phyloP scores from a whole-genome alignment of 2,888 invertebrate species.

The Andrena dorsata region DNA sequence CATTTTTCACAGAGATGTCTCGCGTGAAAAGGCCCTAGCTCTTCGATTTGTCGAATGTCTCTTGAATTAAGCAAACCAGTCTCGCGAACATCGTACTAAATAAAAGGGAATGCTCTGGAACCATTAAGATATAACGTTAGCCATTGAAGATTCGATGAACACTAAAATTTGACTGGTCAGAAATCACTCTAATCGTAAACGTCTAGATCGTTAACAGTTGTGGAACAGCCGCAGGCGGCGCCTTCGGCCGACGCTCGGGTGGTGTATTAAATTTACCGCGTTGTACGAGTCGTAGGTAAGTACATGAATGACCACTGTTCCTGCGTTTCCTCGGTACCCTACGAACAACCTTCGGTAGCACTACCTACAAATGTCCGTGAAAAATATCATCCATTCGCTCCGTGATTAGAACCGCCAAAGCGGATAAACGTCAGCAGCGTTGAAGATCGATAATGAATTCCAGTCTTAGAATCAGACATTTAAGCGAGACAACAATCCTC shows the following conservation, averaged over 20 bases:
- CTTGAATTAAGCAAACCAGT: not conserved
- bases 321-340: constrained; percentile 2
- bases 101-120: constrained; percentile 5
- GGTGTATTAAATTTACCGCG: constrained; percentile 7
- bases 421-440: too few relatives aligned
- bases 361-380: not conserved
- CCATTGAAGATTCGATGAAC: constrained; percentile 17
- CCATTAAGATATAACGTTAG: constrained; percentile 29
- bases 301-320: not conserved
- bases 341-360: not conserved
- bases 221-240: constrained; percentile 7
- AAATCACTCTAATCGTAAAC: constrained; percentile 46
- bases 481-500: too few relatives aligned
- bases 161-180: constrained; percentile 37
- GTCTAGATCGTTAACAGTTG: constrained; percentile 36
- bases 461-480: too few relatives aligned
- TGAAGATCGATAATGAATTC: too few relatives aligned
- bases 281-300: not conserved
- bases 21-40: too few relatives aligned
- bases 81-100: not conserved
- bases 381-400: too few relatives aligned
- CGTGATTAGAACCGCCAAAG: too few relatives aligned
- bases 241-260: not conserved
- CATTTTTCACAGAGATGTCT: too few relatives aligned
- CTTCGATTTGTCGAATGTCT: not conserved